Base-by-base conservation (phyloP, 37 sponge, comb jelly and placozoan genomes). In the Corticium candelabrum region DNA sequence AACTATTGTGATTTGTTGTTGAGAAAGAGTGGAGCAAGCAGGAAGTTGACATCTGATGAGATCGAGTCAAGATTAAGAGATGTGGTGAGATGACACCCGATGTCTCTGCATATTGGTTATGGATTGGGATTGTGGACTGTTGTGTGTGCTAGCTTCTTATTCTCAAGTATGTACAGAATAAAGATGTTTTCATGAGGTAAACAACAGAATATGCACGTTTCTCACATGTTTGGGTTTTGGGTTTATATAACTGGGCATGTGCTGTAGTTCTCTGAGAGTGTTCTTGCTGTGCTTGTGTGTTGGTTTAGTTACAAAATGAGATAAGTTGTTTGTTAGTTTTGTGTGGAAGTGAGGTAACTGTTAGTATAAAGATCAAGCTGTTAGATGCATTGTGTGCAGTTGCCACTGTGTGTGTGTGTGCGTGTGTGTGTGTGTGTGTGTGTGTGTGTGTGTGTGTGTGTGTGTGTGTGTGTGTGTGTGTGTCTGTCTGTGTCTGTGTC, bases 131-230 rank as follows among this genome's bases (percentile, higher is more conserved):
- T 11, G 35, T 71, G 27, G 21, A 71, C 21, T 71, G 34, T 34
- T 71, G 5, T 11, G 11, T 71, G 74, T 71, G 36, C 0, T 41
- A 94, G 95, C 83, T 94, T 2, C 70, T 91, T 68, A 85, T 94
- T 0, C 81, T 94, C 35, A 94, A 94, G 82, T 94, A 94, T 75
- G 95, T 94, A 0, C 95, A 94, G 78, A 94, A 94, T 75, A 91
- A 91, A 57, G 95, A 94, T 37, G 95, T 94, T 32, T 94, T 94
- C 70, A 94, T 94, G 95, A 83, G 83, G n/a, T 57, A 31, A 15
- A 1, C 68, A 38, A n/a, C 15, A 27, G 74, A 32, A 27, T 73
- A 77, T 4, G 4, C 5, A 29, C n/a, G 43, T 34, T 4, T 33
- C 50, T 56, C 34, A 73, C 34, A 4, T 11, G 74, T 11, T 3